phyloP scores from a whole-genome alignment of 2,797 vertebrate species.

The Jordanella pulchra region DNA sequence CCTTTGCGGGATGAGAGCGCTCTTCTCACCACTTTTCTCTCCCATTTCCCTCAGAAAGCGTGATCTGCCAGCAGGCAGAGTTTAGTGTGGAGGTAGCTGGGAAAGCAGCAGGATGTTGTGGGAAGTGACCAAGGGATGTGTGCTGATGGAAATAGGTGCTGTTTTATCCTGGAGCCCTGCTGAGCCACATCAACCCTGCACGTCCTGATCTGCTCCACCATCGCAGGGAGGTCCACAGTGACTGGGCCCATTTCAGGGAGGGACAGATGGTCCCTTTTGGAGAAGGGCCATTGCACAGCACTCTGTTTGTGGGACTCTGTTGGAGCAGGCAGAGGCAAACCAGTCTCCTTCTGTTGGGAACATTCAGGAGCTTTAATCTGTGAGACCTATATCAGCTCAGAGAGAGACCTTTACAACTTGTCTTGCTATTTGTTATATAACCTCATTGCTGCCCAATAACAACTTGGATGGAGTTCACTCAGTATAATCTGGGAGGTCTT shows the following conservation, averaged over 20 bases:
- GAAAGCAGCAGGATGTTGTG: slow-evolving; percentile 49
- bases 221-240: slow-evolving; percentile 43
- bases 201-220: slow-evolving; percentile 49
- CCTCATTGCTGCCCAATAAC: not conserved
- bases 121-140: slow-evolving; percentile 41
- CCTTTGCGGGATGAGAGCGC: slow-evolving; percentile 46
- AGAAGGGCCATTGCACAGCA: slow-evolving; percentile 69
- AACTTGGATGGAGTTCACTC: not conserved
- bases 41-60: slow-evolving; percentile 23
- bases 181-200: slow-evolving; percentile 70
- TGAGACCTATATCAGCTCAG: slow-evolving; percentile 32
- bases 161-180: slow-evolving; percentile 70
- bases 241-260: slow-evolving; percentile 52
- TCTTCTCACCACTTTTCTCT: slow-evolving; percentile 40
- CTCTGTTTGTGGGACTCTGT: slow-evolving; percentile 62
- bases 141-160: slow-evolving; percentile 70
- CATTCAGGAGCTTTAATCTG: slow-evolving; percentile 47
- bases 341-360: slow-evolving; percentile 72
- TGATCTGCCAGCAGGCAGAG: slow-evolving; percentile 56
- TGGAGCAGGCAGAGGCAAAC: slow-evolving; percentile 73
- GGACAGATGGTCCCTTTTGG: slow-evolving; percentile 81
- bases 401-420: slow-evolving; percentile 43
- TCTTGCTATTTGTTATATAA: slow-evolving; percentile 28
- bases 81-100: slow-evolving; percentile 38
- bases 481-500: not conserved